Base-by-base conservation (phyloP, 2,888 invertebrate genomes). In the Iphiclides podalirius region DNA sequence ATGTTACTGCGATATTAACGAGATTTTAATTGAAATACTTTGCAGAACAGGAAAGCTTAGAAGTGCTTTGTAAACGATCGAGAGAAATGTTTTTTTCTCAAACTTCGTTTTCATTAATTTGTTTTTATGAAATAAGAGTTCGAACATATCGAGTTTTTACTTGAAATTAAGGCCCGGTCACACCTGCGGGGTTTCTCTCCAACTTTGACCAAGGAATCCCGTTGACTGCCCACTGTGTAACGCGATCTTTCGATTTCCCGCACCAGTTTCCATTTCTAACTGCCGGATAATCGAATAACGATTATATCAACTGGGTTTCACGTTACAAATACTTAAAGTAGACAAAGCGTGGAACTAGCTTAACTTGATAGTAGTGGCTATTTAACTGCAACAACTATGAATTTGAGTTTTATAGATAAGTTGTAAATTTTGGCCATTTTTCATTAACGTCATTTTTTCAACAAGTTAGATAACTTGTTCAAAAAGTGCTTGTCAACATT, bases 121-220 rank as follows among this genome's bases (percentile, higher is more conserved):
- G 16, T 53, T 51, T 44, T 49, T 47, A 31, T 11, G 26, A 40
- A 54, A 51, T 50, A 38, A 43, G 52, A 53, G 20, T 58, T 50
- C 11, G 35, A 40, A 44, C 54, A 66, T 70, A 70, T 72, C 66
- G 53, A 64, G 64, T 66, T 72, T 58, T 64, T 64, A 61, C 62
- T 68, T 15, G 60, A 76, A 84, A 85, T 86, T 85, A 85, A 71
- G 65, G 65, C 52, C 61, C 64, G 65, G 66, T 68, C 70, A 77
- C 79, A 77, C 75, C 73, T 72, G 64, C 58, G 55, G 39, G 87
- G 87, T 75, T 87, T 87, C 87, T 54, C 61, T 64, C 59, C 67
- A 84, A 84, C 84, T 85, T 78, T 81, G 87, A 82, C 87, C 85
- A 77, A 59, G 69, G 82, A 85, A 82, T 66, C 82, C 81, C 26